Base-by-base conservation (phyloP, 2,797 vertebrate genomes). In the Amblyraja radiata region DNA sequence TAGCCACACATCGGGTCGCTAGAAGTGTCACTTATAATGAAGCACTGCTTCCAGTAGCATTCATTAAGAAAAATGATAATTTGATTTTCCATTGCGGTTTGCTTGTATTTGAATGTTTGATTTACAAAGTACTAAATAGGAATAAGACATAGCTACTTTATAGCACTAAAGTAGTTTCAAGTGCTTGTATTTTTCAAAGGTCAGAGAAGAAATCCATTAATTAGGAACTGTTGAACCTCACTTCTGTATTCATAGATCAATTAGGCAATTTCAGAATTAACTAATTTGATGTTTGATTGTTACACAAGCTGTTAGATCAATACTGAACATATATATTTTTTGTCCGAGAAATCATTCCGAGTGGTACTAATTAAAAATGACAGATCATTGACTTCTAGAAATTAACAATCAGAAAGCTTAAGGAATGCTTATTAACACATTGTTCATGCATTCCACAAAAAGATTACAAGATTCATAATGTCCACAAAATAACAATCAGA, bases 291-390 rank as follows among this genome's bases (percentile, higher is more conserved):
- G 39, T 46, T 39, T 92, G 71, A 92, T 74, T 74, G 71, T 74
- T 74, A 74, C 46, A 92, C 39, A 92, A 58, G 90, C 39, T 76
- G 23, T 76, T 73, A 25, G 68, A 92, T 92, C 90, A 54, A 92
- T 92, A 92, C 36, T 54, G 65, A 54, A 36, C 90, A 92, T 25
- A 74, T 76, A 71, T 74, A 28, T 92, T 73, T 73, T 92, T 18
- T 92, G 84, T 68, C 61, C 65, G 63, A 88, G 84, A 88, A 88
- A 88, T 68, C 84, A 92, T 46, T 92, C 90, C 71, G 36, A 91
- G 68, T 73, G 68, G 90, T 92, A 92, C 68, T 92, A 92, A 92
- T 92, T 92, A 92, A 76, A 54, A 92, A 54, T n/a, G 71, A 92
- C 90, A 76, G 36, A 74, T 71, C 88, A 91, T 91, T 91, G 90